Evolutionary conservation across 2,888 invertebrate species (phyloP), one percentile per base, ranked within the genome.

Genomic region (Invenusta paracnida): DNA sequence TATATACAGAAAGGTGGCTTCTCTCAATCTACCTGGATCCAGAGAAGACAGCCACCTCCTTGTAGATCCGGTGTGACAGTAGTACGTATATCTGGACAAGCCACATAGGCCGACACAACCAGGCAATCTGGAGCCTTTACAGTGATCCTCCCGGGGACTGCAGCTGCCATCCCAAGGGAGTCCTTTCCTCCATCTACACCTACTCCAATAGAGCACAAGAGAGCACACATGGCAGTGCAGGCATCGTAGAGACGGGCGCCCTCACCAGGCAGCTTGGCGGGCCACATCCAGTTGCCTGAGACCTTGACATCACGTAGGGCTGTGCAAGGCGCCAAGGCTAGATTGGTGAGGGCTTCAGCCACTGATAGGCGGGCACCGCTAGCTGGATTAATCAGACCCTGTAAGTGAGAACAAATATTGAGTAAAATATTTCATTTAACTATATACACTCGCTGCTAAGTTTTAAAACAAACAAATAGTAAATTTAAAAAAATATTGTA

Each of bases 221-320:
- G 93, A 0, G 92, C 92, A 90, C 97, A 96, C 94, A 98, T 95
- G 23, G 96, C 96, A 67, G 93, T 92, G 90, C 98, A 98, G 0
- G 98, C 96, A 87, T 94, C 94, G 87, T 94, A 95, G 29, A 99
- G 93, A 23, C 94, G 94, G 0, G 95, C 96, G 0, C 98, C 98
- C 91, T 97, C 98, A 0, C 95, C 96, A 0, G 95, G 94, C 25
- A 96, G 93, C 92, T 98, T 98, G 13, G 98, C 98, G 0, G 97
- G 95, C 98, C 98, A 99, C 99, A 99, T 99, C 98, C 98, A 99
- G 92, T 99, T 99, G n/a, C 96, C 98, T 67, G 96, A 97, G 91
- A 98, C 98, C 92, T 98, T 99, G 0, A 98, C 95, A 92, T 99
- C 98, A 92, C 94, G 93, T 28, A 92, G 88, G 86, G 89, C 88